A percentile compares a stretch with the other conserved stretches of the same genome.
Conservation (phyloP, 1,140 invertebrate genomes). For the Drosophila oshimai region DNA sequence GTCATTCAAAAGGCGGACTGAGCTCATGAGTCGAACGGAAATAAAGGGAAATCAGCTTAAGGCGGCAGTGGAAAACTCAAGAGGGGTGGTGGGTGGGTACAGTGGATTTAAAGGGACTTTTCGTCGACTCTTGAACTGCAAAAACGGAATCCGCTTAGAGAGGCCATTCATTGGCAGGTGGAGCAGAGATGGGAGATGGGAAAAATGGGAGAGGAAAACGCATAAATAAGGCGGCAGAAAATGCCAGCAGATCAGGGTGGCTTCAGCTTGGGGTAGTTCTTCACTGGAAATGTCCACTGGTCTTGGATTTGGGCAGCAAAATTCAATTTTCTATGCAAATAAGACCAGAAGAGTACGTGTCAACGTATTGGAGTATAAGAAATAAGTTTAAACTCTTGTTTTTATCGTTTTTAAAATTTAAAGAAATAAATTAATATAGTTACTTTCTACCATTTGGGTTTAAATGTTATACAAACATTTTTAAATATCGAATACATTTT, state of each 20-base stretch:
- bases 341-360: not conserved
- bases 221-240: constrained; percentile 17
- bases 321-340: constrained; percentile 71
- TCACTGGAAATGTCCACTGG: not conserved
- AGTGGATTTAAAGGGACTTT: not conserved
- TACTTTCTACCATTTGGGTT: no score
- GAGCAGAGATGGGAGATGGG: not conserved
- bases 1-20: no score
- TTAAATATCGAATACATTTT: no score
- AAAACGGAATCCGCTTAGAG: constrained; percentile 63
- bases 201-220: not conserved
- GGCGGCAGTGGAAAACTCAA: not conserved
- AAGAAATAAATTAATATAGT: not conserved
- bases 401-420: no score
- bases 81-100: not conserved
- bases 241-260: constrained; percentile 10
- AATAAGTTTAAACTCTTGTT: no score
- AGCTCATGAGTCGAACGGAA: constrained; percentile 35
- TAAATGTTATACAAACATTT: no score
- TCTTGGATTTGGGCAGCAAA: constrained; percentile 25
- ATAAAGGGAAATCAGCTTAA: constrained; percentile 71
- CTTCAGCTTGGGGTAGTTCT: not conserved
- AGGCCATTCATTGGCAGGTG: constrained; percentile 20
- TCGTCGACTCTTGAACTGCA: constrained; percentile 62
- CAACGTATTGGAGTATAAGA: no score